Evolutionary conservation across 2,888 invertebrate species (phyloP).

Genomic region (Molorchus minor): DNA sequence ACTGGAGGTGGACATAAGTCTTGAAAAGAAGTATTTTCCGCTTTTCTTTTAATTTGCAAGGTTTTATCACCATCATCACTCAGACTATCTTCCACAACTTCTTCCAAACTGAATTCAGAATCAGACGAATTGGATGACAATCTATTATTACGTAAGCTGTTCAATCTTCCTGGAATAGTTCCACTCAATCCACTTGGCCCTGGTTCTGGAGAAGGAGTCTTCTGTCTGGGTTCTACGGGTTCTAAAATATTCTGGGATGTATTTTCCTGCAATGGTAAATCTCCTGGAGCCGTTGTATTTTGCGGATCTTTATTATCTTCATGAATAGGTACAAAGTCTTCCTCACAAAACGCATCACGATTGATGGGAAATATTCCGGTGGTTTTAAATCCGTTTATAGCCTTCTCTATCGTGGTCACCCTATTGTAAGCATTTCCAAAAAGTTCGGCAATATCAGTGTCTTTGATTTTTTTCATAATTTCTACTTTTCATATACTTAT

Average conservation of each 20-base stretch:
- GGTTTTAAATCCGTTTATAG: slow-evolving; percentile 20
- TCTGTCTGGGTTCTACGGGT: not conserved
- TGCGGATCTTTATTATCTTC: too few species aligned
- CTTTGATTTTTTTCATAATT: slow-evolving; percentile 9
- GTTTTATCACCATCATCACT: slow-evolving; percentile 21
- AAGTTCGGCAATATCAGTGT: slow-evolving; percentile 21
- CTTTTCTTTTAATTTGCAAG: slow-evolving; percentile 2
- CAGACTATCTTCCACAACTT: slow-evolving; percentile 17
- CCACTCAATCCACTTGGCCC: slow-evolving; percentile 11
- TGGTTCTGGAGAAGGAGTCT: not conserved
- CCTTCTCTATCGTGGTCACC: slow-evolving; percentile 16
- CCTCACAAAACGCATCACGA: slow-evolving; percentile 21
- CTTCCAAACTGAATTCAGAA: slow-evolving; percentile 21
- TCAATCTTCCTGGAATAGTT: slow-evolving; percentile 16
- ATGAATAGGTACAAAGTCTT: slow-evolving; percentile 17
- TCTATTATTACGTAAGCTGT: slow-evolving; percentile 10
- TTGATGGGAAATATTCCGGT: slow-evolving; percentile 23
- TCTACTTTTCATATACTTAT: slow-evolving; percentile 22
- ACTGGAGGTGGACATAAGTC: slow-evolving; percentile 18
- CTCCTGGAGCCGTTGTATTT: not conserved
- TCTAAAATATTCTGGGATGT: not conserved
- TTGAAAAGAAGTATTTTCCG: slow-evolving; percentile 16
- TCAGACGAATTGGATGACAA: slow-evolving; percentile 22
- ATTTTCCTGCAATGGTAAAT: not conserved
- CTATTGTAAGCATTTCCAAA: slow-evolving; percentile 27